Evolutionary conservation across 2,113 vertebrate genomes (phyloP).

Genomic region (Crotalus tigris): DNA sequence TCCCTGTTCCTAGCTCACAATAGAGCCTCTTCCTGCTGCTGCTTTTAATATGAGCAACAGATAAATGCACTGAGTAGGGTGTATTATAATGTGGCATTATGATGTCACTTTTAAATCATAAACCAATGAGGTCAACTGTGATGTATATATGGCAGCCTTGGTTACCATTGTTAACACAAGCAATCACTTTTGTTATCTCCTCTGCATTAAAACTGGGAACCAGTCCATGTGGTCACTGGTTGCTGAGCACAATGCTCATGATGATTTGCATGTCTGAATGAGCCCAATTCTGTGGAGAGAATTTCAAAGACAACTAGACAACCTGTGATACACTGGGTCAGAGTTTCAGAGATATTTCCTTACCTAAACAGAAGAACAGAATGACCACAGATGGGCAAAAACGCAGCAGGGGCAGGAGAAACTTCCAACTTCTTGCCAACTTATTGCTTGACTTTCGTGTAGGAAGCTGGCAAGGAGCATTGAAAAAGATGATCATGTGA

Average conservation of each 20-base stretch:
- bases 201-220: neutral
- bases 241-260: neutral
- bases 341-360: neutral
- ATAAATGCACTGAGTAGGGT: neutral
- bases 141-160: neutral
- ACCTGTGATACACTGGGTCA: neutral
- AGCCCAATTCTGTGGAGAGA: neutral
- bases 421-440: neutral
- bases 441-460: neutral
- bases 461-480: neutral
- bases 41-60: neutral
- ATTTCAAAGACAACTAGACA: neutral
- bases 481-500: neutral
- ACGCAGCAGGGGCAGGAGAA: neutral
- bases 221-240: no score
- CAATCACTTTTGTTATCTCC: neutral
- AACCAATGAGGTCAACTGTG: neutral
- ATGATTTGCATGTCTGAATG: neutral
- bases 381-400: neutral
- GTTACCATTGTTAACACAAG: neutral
- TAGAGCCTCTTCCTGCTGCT: neutral
- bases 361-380: neutral
- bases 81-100: neutral
- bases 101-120: constrained; percentile 4
- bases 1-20: neutral